Evolutionary conservation across 2,888 invertebrate species (phyloP), one percentile per base, ranked within the genome.

Genomic region (Nomada ferruginata): DNA sequence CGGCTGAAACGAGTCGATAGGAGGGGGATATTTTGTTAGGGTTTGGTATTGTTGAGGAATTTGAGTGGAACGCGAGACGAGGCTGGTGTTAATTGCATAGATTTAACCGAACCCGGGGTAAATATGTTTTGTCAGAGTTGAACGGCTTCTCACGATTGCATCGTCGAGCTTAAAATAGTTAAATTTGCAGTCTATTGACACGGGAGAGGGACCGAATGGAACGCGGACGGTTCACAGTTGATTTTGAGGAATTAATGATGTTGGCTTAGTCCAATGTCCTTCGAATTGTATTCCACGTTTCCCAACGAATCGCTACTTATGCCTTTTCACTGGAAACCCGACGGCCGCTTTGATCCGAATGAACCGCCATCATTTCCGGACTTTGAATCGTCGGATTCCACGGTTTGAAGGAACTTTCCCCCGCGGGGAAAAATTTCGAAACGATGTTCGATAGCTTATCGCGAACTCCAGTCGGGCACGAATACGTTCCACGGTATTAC

Each of bases 101-200:
- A 79, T 70, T 65, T 69, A 79, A 59, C 55, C 78, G 70, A 69
- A 78, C 70, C 70, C 70, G 69, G 36, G 23, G 79, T 79, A 79
- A 79, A 78, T 77, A 69, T 74, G 76, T 79, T 63, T 77, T 63
- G 78, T 64, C 63, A n/a, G 63, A 64, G 69, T 52, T 77, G 64
- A 79, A 69, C 68, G 52, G 79, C 64, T 78, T 42, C 79, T 59
- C 52, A 20, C 78, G 79, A 78, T 65, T 29, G 78, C 79, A 52
- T 52, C 70, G 78, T 9, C 69, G 50, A 26, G 79, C 79, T 70
- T 70, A 69, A 78, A 79, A 79, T 64, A 78, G 79, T 79, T 79
- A 79, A 78, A 79, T 79, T 78, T 78, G 59, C 79, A 78, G 78
- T 79, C 52, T 79, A 64, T 78, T 79, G 69, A 70, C 79, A 79